Base-by-base conservation (phyloP, 2,113 vertebrate species). In the Ornithorhynchus anatinus region DNA sequence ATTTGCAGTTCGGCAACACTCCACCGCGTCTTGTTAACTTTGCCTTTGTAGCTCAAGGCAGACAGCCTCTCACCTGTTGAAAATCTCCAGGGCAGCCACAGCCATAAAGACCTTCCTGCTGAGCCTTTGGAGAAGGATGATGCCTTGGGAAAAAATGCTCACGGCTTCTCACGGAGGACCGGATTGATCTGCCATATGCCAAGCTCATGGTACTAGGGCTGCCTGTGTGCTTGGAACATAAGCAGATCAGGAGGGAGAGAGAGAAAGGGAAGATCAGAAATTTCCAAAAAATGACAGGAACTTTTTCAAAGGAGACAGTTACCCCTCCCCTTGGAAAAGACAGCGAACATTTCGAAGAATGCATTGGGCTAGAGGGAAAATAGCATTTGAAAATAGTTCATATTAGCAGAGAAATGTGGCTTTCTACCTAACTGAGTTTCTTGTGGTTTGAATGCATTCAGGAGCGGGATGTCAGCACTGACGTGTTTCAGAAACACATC, bases 81-180 rank as follows among this genome's bases (percentile, higher is more conserved):
- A 66, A 36, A 74, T 42, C 59, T 69, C 47, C 67, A 54, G 54
- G 72, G 42, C 51, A 78, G 59, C 35, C 50, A 25, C 45, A 47
- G 3, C 5, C 47, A 45, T 50, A 54, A 48, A 38, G 43, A 2
- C 7, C 50, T 82, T 17, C 66, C 64, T 68, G 54, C 47, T 65
- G 22, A 48, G 29, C 40, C 38, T 65, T 59, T 4, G 31, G 66
- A 47, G 9, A 27, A 73, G 73, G 2, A 0, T 66, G 59, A 72
- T 43, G 29, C 17, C 52, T 68, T 42, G 31, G 16, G 51, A 36
- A 53, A 85, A 61, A 61, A 37, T 2, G 9, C 43, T 59, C 50
- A 15, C 43, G 11, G 19, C 19, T 56, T 29, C 53, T 79, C 57
- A 29, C 20, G 4, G 19, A 27, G 23, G 48, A 57, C 33, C 2